Percentiles rank a stretch among this genome's conserved stretches.
These are phyloP conservation scores for Pollachius pollachius DNA, from an alignment of 2,113 vertebrate species.

Conservation along the genomic window DNA sequence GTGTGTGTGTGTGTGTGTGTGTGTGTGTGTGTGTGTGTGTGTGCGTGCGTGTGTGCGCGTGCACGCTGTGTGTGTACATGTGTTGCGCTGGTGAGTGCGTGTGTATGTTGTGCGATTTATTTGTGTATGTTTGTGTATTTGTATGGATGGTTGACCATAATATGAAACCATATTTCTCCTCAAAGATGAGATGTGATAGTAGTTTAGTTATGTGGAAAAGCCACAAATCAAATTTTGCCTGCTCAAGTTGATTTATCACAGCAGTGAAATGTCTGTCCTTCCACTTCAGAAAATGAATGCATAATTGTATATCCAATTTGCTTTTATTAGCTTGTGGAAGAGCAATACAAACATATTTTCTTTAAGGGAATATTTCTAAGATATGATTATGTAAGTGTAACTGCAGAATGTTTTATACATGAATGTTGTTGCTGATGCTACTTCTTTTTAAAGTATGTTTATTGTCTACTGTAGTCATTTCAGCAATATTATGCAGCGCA, in stretches of 20 bases:
- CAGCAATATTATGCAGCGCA: no score
- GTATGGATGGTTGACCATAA: not conserved
- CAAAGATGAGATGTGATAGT: not conserved
- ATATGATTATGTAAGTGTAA: no score
- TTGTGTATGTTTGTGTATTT: constrained; percentile 5
- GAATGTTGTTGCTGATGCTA: no score
- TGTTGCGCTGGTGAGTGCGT: no score
- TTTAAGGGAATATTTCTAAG: no score
- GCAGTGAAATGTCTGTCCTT: not conserved
- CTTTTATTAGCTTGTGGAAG: not conserved
- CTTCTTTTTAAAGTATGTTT: no score
- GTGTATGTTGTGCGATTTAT: not conserved
- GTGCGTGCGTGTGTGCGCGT: not conserved
- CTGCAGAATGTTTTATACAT: no score
- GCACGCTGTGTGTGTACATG: no score
- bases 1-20: not conserved
- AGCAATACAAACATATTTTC: constrained; percentile 1
- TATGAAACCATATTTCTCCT: not conserved
- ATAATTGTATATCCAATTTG: not conserved
- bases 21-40: not conserved
- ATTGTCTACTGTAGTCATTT: no score
- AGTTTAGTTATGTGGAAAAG: not conserved
- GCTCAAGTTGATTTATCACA: not conserved
- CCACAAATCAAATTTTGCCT: not conserved
- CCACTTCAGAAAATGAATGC: not conserved